Evolutionary conservation across 2,797 vertebrate genomes (phyloP).

Genomic region (Xenentodon cancila): DNA sequence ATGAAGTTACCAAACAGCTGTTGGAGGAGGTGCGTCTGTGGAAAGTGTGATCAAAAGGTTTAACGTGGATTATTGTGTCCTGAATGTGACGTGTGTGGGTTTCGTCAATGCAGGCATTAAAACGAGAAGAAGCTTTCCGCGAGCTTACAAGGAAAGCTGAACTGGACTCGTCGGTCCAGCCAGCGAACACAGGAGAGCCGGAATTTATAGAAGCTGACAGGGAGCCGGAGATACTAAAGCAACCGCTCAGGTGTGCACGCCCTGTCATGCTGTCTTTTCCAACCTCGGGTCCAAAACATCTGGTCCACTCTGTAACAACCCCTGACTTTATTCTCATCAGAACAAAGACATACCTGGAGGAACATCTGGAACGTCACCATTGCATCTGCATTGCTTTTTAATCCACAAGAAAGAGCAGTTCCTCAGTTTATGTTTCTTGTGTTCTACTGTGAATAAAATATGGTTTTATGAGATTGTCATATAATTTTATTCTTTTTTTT

Average conservation of each 20-base stretch:
- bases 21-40: constrained; percentile 86
- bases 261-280: too few relatives aligned
- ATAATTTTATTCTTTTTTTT: not conserved
- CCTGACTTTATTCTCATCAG: too few relatives aligned
- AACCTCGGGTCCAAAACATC: too few relatives aligned
- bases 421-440: too few relatives aligned
- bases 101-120: constrained; percentile 39
- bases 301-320: too few relatives aligned
- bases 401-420: too few relatives aligned
- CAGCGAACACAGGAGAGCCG: not conserved
- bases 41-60: not conserved
- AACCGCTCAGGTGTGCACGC: constrained; percentile 50
- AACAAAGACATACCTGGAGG: too few relatives aligned
- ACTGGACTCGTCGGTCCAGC: constrained; percentile 1
- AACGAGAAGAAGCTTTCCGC: constrained; percentile 10
- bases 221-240: constrained; percentile 1
- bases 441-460: too few relatives aligned
- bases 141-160: constrained; percentile 41
- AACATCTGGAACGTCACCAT: too few relatives aligned
- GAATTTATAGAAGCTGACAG: not conserved
- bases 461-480: not conserved
- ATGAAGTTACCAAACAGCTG: constrained; percentile 84
- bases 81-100: not conserved
- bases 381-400: too few relatives aligned
- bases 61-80: not conserved